Base-by-base conservation (phyloP, 2,797 vertebrate species). In the Momotus momota region DNA sequence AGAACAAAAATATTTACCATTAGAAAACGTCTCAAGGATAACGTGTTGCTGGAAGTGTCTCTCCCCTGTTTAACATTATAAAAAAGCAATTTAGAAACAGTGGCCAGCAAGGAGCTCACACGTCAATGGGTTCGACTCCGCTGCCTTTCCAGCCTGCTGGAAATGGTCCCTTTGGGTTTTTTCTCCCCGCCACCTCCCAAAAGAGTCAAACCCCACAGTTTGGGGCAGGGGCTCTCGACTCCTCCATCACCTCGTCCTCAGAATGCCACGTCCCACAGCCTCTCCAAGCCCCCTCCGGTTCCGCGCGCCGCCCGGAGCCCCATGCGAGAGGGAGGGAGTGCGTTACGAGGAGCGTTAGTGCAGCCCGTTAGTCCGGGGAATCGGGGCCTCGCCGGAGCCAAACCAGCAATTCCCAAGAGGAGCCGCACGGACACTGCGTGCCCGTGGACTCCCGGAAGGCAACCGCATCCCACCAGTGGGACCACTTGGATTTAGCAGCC, bases 1-100 rank as follows among this genome's bases (percentile, higher is more conserved):
- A 98, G 98, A 98, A 98, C 98, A 97, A 97, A 97, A 96, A 99
- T 99, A 99, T 99, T 99, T 99, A 99, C 99, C 99, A 99, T 99
- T 99, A 98, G 99, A 99, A 98, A 99, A 99, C 98, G 99, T 99
- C 98, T 99, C 99, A 98, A 98, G 98, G 98, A 98, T 98, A 98
- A 98, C 97, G 98, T 98, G 99, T 98, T 99, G 98, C 98, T 98
- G 99, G 98, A 99, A 98, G 98, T 99, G 99, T 98, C 99, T 99
- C 98, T 99, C 99, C 98, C 99, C 99, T 99, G 99, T 99, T 99
- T 98, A 93, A 98, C 96, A 98, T 98, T 94, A 97, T 97, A 98
- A 98, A 97, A 98, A 98, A 98, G 96, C 94, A 86, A 96, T 98
- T 98, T 98, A 98, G 98, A 98, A 95, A 86, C 93, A 89, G 91